Percentiles rank a stretch among this genome's conserved stretches.
phyloP scores from a whole-genome alignment of 2,797 vertebrate genomes.

The Forpus xanthops region DNA sequence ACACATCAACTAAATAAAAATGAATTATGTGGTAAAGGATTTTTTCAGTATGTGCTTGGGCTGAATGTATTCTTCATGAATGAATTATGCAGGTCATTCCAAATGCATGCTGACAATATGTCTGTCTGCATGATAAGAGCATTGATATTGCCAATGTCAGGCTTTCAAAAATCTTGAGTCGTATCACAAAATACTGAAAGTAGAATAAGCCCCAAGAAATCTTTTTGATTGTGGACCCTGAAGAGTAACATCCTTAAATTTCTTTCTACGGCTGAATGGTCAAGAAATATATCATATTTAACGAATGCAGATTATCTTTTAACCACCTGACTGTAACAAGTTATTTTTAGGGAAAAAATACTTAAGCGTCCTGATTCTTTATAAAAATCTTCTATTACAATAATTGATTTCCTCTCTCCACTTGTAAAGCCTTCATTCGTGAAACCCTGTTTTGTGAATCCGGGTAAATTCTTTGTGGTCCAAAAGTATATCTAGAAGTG shows the following conservation, averaged over 20 bases:
- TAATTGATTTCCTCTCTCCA: not conserved
- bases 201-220: not conserved
- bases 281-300: not conserved
- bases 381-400: not conserved
- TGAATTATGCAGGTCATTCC: not conserved
- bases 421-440: not conserved
- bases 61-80: not conserved
- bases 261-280: not conserved
- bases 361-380: not conserved
- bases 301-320: not conserved
- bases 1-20: not conserved
- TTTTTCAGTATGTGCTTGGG: not conserved
- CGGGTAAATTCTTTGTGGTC: not conserved
- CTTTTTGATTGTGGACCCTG: not conserved
- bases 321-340: not conserved
- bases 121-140: not conserved
- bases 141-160: rapidly evolving
- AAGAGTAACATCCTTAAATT: not conserved
- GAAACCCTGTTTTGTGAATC: not conserved
- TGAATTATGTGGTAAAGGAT: not conserved
- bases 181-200: not conserved
- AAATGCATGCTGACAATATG: not conserved
- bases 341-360: not conserved
- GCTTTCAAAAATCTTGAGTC: not conserved
- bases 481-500: not conserved